Base-by-base conservation (phyloP, 2,797 vertebrate genomes). In the Rhabdophis nuchalis region DNA sequence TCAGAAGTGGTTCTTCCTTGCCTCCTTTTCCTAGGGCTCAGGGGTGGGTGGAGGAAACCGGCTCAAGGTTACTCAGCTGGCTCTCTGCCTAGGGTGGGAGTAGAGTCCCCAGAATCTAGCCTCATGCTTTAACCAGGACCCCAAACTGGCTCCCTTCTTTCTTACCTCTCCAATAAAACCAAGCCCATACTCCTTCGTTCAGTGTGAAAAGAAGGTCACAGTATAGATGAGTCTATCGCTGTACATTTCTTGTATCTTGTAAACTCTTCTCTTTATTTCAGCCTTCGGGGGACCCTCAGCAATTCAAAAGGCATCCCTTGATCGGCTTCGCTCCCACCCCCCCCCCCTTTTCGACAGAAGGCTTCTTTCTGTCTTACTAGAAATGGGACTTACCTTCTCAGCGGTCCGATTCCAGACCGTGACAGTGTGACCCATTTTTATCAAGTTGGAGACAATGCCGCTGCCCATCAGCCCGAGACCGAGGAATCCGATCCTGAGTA, bases 381-480 rank as follows among this genome's bases (percentile, higher is more conserved):
- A 36, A 57, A 58, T 41, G 7, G 88, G 82, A 86, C 95, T 91
- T 97, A 99, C 99, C 98, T 99, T 99, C 96, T 99, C 99, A 1
- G 99, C 99, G n/a, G 99, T 99, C 96, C 99, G 98, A 97, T 99
- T 99, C 99, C 99, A 99, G 95, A 99, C 99, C 0, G 99, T 99
- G 93, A 99, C 99, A 0, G 99, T 98, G 89, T 99, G 99, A 85
- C 99, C 99, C 99, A 99, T 99, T 98, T 99, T 99, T 94, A 99
- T 96, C 93, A 99, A 97, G 96, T 99, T 99, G 95, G 99, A 99
- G 91, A 99, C 99, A 0, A 99, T 99, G 41, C 99, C 99, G 92
- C 99, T 99, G 85, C 99, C 99, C 99, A 99, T 99, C 90, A 99
- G 97, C 64, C 99, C 99, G 52, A 99, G 98, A 29, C 99, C 99